Conservation (phyloP, 2,113 vertebrate species). For the Malurus elegans region DNA sequence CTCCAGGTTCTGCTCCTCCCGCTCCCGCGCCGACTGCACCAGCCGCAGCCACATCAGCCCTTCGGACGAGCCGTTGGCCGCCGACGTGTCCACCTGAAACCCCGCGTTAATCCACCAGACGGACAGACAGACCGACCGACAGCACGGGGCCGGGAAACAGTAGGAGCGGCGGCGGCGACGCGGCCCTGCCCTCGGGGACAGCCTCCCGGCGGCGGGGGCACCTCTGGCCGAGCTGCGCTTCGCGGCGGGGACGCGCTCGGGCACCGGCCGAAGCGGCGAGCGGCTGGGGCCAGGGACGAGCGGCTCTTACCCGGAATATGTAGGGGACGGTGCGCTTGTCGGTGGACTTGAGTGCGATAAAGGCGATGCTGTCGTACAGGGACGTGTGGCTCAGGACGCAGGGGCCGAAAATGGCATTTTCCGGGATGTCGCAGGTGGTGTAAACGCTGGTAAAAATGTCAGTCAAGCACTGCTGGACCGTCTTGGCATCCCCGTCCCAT, state of each 20-base stretch:
- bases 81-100: conserved; percentile 92
- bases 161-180: background rate
- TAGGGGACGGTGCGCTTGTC: conserved; percentile 97
- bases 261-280: background rate
- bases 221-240: background rate
- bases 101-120: background rate
- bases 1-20: conserved; percentile 95
- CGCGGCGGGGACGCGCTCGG: background rate
- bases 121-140: background rate
- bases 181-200: background rate
- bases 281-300: background rate
- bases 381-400: conserved; percentile 96
- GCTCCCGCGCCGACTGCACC: conserved; percentile 92
- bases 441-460: conserved; percentile 98
- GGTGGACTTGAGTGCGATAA: conserved; percentile 93
- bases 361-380: conserved; percentile 97
- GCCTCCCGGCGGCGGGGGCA: background rate
- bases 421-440: conserved; percentile 95
- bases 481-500: conserved; percentile 94
- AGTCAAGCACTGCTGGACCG: conserved; percentile 95
- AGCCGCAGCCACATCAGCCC: conserved; percentile 95
- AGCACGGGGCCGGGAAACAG: background rate
- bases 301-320: conserved; percentile 88
- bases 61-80: conserved; percentile 90
- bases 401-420: conserved; percentile 95